Base-by-base conservation (phyloP, 2,888 invertebrate genomes). In the Rutpela maculata region DNA sequence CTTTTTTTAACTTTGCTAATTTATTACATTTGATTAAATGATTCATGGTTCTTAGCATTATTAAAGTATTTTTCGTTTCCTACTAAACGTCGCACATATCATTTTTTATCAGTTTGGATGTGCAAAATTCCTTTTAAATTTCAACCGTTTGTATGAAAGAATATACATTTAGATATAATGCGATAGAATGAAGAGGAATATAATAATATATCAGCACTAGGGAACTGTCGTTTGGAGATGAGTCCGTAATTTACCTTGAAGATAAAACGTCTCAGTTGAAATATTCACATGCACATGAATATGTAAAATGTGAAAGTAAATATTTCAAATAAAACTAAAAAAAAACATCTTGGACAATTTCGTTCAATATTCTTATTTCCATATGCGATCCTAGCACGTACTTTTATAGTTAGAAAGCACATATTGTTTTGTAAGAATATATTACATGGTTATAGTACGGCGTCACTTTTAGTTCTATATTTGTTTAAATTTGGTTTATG, bases 231-330 rank as follows among this genome's bases (percentile, higher is more conserved):
- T 50, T 50, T 50, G n/a, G n/a, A 50, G 50, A 50, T 50, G 50
- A 50, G 50, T 50, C 50, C n/a, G 50, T 50, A 50, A 50, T 50
- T 50, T 50, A 50, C n/a, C 50, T n/a, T 50, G 50, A 50, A n/a
- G 50, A 50, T 50, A 50, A 50, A 50, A 50, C n/a, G 50, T 50
- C 50, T 50, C n/a, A n/a, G 5, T 50, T 50, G 50, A 50, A 50
- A 50, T n/a, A 50, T 50, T 50, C n/a, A n/a, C 50, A 4, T 50
- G 15, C 50, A n/a, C 5, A 4, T 50, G 50, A 50, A 50, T 50
- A 50, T 50, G 50, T 50, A n/a, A 50, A 50, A n/a, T 15, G 50
- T 50, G 50, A 12, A n/a, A 6, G 50, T 50, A 50, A 6, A 17
- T 50, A 50, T 50, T 50, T 50, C n/a, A n/a, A 5, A 6, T 50